Conservation (phyloP, 2,888 invertebrate species). For the Drosophila limbata region DNA sequence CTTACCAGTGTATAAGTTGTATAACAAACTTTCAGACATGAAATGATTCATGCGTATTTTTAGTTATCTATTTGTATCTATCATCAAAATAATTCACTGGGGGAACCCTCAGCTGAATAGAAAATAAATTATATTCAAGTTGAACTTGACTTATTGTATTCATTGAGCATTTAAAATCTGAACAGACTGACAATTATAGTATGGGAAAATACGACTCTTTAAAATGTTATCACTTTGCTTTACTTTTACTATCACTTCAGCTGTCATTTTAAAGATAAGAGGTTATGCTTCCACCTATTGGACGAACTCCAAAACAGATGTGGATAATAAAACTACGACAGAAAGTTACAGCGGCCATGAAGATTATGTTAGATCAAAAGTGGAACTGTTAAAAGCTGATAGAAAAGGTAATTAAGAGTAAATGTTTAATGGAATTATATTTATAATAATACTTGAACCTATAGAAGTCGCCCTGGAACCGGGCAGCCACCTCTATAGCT, state of each 20-base stretch:
- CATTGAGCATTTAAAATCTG: neutral
- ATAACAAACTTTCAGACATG: neutral
- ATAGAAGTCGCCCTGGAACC: conserved; percentile 81
- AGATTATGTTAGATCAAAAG: conserved; percentile 58
- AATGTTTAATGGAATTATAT: no score
- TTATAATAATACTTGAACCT: neutral
- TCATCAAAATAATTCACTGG: neutral
- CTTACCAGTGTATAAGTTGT: neutral
- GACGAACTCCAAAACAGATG: conserved; percentile 31
- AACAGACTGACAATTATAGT: neutral
- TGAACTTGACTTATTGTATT: conserved; percentile 3
- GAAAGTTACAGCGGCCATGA: conserved; percentile 52
- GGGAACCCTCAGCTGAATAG: conserved; percentile 6
- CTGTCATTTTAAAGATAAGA: conserved; percentile 56
- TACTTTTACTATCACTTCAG: conserved; percentile 27
- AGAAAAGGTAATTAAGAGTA: conserved; percentile 12
- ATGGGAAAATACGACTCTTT: neutral
- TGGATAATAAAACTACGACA: conserved; percentile 20
- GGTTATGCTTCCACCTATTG: conserved; percentile 61
- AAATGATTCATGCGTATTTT: conserved; percentile 45
- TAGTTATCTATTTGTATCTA: conserved; percentile 13
- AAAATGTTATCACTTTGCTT: neutral
- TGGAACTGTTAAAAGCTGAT: conserved; percentile 42
- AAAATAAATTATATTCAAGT: neutral
- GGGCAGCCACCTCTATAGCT: conserved; percentile 86